Evolutionary conservation across 2,797 vertebrate species (phyloP).

Genomic region (Eidolon dupreanum): DNA sequence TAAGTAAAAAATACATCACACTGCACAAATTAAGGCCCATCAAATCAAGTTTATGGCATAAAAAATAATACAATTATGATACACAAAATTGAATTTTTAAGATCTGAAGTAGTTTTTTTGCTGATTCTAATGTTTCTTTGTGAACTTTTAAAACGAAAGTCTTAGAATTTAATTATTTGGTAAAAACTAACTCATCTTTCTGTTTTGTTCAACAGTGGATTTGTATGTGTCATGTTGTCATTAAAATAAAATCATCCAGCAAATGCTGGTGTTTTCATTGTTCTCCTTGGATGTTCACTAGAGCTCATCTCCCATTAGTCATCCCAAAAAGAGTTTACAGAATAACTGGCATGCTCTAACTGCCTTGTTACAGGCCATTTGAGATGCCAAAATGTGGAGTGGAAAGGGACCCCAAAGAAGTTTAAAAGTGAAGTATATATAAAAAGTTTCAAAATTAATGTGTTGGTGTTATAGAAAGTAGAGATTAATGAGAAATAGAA

Average conservation of each 20-base stretch:
- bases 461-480: not conserved
- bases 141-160: conserved; percentile 41
- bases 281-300: not conserved
- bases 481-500: not conserved
- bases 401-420: not conserved
- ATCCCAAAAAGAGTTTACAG: not conserved
- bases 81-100: conserved; percentile 50
- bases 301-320: not conserved
- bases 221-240: not conserved
- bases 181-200: not conserved
- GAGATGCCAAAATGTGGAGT: not conserved
- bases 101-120: not conserved
- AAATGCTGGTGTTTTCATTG: not conserved
- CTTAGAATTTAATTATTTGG: conserved; percentile 33
- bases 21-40: not conserved
- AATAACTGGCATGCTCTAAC: fast-evolving
- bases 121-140: not conserved
- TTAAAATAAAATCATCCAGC: not conserved
- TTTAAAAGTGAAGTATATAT: not conserved
- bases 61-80: not conserved
- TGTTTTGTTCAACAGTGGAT: not conserved
- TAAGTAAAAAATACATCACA: not conserved
- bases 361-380: not conserved
- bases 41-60: not conserved
- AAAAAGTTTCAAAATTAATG: not conserved